Evolutionary conservation across 2,113 vertebrate species (phyloP).

Genomic region (zebrafish (Danio rerio)): GRCz12tu NC_133178.1:53848501-53849000

Average conservation of each 20-base stretch:
- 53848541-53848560: not conserved
- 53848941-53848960: not conserved
- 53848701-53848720: constrained; percentile 46
- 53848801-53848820: constrained; percentile 53
- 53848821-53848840: constrained; percentile 55
- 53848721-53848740: constrained; percentile 44
- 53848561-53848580: constrained; percentile 25
- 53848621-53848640: constrained; percentile 17
- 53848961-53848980: not conserved
- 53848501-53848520: constrained; percentile 33
- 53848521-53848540: not conserved
- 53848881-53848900: constrained; percentile 1
- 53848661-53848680: constrained; percentile 5
- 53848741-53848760: constrained; percentile 52
- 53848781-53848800: constrained; percentile 54
- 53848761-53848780: constrained; percentile 48
- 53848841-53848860: constrained; percentile 33
- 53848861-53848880: constrained; percentile 1
- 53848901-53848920: not conserved
- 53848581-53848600: not conserved
- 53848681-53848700: constrained; percentile 9
- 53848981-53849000: not conserved
- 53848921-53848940: not conserved
- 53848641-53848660: constrained; percentile 38
- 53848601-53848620: not conserved